Conservation (phyloP, 2,113 vertebrate species). For the Coregonus clupeaformis region DNA sequence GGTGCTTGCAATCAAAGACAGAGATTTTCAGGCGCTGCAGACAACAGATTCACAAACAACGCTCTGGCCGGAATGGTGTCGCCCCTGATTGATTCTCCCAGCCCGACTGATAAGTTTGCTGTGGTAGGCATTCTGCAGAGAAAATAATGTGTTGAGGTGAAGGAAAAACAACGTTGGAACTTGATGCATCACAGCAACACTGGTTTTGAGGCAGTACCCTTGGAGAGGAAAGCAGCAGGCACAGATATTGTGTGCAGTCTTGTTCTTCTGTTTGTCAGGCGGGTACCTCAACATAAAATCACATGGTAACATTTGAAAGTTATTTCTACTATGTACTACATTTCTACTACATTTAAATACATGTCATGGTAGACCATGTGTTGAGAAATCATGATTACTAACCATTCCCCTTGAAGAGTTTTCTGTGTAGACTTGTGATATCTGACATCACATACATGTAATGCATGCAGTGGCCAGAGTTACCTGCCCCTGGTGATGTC, state of each 20-base stretch:
- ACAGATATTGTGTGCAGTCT: too few species aligned
- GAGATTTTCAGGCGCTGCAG: slow-evolving; percentile 60
- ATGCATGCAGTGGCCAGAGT: too few species aligned
- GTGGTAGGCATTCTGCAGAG: slow-evolving; percentile 63
- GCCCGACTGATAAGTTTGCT: slow-evolving; percentile 67
- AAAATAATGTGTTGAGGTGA: slow-evolving; percentile 55
- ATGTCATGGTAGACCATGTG: too few species aligned
- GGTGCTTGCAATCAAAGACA: slow-evolving; percentile 63
- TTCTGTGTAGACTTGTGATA: too few species aligned
- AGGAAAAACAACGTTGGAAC: slow-evolving; percentile 60
- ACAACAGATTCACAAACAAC: slow-evolving; percentile 69
- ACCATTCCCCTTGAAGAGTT: too few species aligned
- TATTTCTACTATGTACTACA: too few species aligned
- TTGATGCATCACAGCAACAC: slow-evolving; percentile 59
- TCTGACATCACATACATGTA: too few species aligned
- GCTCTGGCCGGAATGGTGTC: slow-evolving; percentile 60
- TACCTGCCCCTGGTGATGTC: not conserved
- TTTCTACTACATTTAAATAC: too few species aligned
- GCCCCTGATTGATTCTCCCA: slow-evolving; percentile 68
- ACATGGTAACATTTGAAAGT: not conserved
- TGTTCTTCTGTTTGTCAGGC: not conserved
- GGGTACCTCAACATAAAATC: not conserved
- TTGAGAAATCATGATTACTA: too few species aligned
- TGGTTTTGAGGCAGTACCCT: slow-evolving; percentile 62
- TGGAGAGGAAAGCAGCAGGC: slow-evolving; percentile 56